Evolutionary conservation across 1,140 invertebrate species (phyloP).

Genomic region (Paraescarpia echinospica): DNA sequence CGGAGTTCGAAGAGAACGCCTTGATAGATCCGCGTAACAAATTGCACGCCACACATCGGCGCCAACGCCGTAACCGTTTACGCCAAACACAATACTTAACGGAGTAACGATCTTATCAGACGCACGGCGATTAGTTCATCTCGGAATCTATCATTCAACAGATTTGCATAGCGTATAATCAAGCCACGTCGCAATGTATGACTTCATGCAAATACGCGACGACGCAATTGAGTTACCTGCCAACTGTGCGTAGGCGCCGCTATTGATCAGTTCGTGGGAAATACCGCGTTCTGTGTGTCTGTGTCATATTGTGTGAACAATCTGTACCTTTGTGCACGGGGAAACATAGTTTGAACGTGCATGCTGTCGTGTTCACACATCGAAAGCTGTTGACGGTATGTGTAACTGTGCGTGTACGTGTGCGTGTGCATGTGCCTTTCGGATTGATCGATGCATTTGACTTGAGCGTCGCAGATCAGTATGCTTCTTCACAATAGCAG

Average conservation of each 20-base stretch:
- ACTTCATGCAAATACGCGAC: neutral
- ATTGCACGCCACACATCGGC: neutral
- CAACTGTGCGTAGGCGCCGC: neutral
- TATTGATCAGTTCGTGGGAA: neutral
- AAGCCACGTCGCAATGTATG: neutral
- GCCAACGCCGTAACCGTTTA: neutral
- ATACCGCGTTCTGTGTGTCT: neutral
- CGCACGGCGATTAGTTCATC: neutral
- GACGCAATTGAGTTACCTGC: neutral
- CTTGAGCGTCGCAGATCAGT: neutral
- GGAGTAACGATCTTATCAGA: neutral
- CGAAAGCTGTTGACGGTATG: neutral
- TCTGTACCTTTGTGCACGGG: neutral
- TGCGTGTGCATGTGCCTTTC: neutral
- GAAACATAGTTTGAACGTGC: neutral
- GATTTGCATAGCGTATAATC: slow-evolving; percentile 1
- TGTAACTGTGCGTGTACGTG: neutral
- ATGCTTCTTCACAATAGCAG: neutral
- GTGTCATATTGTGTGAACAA: neutral
- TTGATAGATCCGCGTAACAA: neutral
- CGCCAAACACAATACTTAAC: neutral
- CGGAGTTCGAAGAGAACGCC: no score
- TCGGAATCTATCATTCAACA: neutral
- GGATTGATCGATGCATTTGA: neutral
- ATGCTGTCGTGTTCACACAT: neutral